Conservation (phyloP, 2,113 vertebrate species). For the Thamnaconus septentrionalis region DNA sequence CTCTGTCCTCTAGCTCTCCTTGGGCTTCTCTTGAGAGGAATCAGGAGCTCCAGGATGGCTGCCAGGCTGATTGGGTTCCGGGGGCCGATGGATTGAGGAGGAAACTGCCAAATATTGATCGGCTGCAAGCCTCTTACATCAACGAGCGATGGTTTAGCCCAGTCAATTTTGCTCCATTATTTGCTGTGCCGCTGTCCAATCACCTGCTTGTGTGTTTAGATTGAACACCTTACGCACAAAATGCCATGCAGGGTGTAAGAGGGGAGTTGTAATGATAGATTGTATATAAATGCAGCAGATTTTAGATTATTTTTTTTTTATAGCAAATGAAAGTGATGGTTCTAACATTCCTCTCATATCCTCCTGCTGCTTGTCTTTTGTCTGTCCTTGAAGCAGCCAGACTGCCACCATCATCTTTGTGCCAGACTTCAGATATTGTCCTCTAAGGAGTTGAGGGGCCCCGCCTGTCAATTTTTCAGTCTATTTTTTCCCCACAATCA, state of each 20-base stretch:
- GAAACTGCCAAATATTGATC: constrained; percentile 69
- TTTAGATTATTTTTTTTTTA: background rate
- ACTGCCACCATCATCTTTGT: constrained; percentile 25
- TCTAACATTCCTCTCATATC: background rate
- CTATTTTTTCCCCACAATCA: constrained; percentile 1
- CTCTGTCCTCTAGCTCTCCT: constrained; percentile 6
- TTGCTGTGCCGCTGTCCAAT: constrained; percentile 16
- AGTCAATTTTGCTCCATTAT: constrained; percentile 23
- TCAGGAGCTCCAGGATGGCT: constrained; percentile 58
- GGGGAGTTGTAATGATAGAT: constrained; percentile 8
- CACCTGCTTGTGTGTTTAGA: background rate
- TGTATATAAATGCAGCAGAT: background rate
- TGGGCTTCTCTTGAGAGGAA: constrained; percentile 68
- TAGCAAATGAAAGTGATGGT: background rate
- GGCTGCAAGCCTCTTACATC: constrained; percentile 31
- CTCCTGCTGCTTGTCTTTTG: background rate
- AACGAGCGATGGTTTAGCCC: constrained; percentile 19
- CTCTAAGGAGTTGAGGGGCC: constrained; percentile 19
- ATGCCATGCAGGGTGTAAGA: constrained; percentile 2
- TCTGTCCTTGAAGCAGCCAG: constrained; percentile 45
- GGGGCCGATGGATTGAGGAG: constrained; percentile 77
- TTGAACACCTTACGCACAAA: constrained; percentile 4
- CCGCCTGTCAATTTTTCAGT: constrained; percentile 18
- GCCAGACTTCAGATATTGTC: constrained; percentile 27
- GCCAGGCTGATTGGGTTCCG: constrained; percentile 77